phyloP scores from a whole-genome alignment of 2,888 invertebrate genomes.

The Furcula furcula region DNA sequence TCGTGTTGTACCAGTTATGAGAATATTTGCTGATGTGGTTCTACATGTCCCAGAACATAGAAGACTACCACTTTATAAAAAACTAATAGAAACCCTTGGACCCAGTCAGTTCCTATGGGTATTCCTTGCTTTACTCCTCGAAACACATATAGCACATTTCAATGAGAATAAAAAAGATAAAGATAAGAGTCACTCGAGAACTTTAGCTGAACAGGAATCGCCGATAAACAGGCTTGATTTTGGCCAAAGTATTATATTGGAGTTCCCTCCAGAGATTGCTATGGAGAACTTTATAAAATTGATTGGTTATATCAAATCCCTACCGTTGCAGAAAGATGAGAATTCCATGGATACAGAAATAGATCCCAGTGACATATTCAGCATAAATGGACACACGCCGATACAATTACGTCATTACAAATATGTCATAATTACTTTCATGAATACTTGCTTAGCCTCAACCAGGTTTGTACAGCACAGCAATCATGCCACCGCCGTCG shows the following conservation, averaged over 20 bases:
- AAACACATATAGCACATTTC: constrained; percentile 84
- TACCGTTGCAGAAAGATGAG: constrained; percentile 85
- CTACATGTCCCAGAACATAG: constrained; percentile 97
- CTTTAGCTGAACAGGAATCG: constrained; percentile 65
- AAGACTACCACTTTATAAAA: constrained; percentile 89
- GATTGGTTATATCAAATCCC: constrained; percentile 83
- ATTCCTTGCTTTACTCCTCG: constrained; percentile 86
- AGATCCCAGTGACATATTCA: constrained; percentile 80
- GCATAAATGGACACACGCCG: constrained; percentile 83
- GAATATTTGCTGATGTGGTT: constrained; percentile 95
- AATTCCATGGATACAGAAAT: constrained; percentile 63
- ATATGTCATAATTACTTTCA: constrained; percentile 88
- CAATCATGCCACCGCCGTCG: constrained; percentile 71
- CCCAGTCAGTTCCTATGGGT: constrained; percentile 85
- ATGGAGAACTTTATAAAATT: constrained; percentile 85
- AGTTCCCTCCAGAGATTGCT: constrained; percentile 84
- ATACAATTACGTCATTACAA: constrained; percentile 93
- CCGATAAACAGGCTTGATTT: constrained; percentile 84
- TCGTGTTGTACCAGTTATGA: constrained; percentile 85
- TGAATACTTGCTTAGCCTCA: constrained; percentile 86
- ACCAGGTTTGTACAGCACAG: constrained; percentile 86
- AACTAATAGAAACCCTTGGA: constrained; percentile 88
- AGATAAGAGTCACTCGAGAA: constrained; percentile 47
- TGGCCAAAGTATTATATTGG: constrained; percentile 84
- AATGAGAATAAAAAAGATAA: constrained; percentile 66